A percentile compares a stretch with the other conserved stretches of the same genome.
Conservation (phyloP, 2,113 vertebrate genomes). For the Nanorana parkeri region DNA sequence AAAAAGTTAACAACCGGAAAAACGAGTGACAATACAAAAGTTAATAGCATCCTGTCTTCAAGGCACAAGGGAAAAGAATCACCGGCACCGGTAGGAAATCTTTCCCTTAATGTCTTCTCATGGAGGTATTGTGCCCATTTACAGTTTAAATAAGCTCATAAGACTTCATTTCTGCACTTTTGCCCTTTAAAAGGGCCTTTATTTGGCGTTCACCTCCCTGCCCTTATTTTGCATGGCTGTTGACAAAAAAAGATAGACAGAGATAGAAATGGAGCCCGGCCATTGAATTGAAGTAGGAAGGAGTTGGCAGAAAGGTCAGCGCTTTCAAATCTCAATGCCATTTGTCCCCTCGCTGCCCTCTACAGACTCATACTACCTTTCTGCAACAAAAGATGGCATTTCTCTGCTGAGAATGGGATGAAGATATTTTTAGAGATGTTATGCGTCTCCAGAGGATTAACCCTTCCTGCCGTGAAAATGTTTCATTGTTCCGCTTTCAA, state of each 20-base stretch:
- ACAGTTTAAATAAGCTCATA: slow-evolving; percentile 42
- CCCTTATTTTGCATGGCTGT: slow-evolving; percentile 46
- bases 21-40: neutral
- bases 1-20: neutral
- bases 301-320: slow-evolving; percentile 56
- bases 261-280: slow-evolving; percentile 39
- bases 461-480: neutral
- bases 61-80: neutral
- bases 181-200: slow-evolving; percentile 54
- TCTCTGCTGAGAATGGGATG: slow-evolving; percentile 23
- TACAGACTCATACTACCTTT: slow-evolving; percentile 41
- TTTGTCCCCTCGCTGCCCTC: slow-evolving; percentile 54
- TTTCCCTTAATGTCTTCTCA: slow-evolving; percentile 32
- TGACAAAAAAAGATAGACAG: slow-evolving; percentile 54
- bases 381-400: slow-evolving; percentile 56
- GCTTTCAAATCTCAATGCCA: slow-evolving; percentile 54
- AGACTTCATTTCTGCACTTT: slow-evolving; percentile 55
- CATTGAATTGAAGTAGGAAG: slow-evolving; percentile 50
- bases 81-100: slow-evolving; percentile 13
- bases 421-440: slow-evolving; percentile 42
- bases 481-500: neutral
- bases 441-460: slow-evolving; percentile 23
- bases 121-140: slow-evolving; percentile 46
- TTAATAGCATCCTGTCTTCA: neutral
- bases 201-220: slow-evolving; percentile 47